Evolutionary conservation across 2,797 vertebrate genomes (phyloP).

Genomic region (Zenarchopterus dispar): DNA sequence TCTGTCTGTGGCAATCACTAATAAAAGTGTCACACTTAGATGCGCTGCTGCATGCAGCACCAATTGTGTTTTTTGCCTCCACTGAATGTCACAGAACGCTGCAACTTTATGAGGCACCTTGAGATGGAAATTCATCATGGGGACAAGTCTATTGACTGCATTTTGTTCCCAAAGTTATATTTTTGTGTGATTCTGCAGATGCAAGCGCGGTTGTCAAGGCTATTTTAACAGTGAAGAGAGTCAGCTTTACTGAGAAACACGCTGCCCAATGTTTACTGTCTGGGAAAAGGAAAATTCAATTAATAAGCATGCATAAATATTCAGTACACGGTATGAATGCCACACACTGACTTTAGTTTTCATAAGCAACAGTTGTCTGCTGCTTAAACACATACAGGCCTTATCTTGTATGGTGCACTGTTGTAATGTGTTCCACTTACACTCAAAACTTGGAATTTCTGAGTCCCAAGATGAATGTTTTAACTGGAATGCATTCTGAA

Average conservation of each 20-base stretch:
- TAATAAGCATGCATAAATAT: too few species aligned
- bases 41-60: conserved; percentile 5
- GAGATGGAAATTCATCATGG: background rate
- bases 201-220: conserved; percentile 3
- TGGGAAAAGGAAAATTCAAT: too few species aligned
- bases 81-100: background rate
- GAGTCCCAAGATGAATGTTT: too few species aligned
- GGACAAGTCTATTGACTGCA: background rate
- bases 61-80: background rate
- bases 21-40: conserved; percentile 26
- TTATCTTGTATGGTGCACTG: too few species aligned
- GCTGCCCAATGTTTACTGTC: too few species aligned
- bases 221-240: background rate
- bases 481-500: too few species aligned
- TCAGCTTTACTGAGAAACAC: background rate
- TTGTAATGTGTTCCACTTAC: too few species aligned
- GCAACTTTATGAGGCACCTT: background rate
- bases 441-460: too few species aligned
- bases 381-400: too few species aligned
- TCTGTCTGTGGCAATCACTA: conserved; percentile 28
- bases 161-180: conserved; percentile 12
- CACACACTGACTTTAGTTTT: too few species aligned
- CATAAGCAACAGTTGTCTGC: too few species aligned
- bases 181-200: background rate
- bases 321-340: too few species aligned